Conservation (phyloP, 2,113 vertebrate genomes). For the Fukomys damarensis region DNA sequence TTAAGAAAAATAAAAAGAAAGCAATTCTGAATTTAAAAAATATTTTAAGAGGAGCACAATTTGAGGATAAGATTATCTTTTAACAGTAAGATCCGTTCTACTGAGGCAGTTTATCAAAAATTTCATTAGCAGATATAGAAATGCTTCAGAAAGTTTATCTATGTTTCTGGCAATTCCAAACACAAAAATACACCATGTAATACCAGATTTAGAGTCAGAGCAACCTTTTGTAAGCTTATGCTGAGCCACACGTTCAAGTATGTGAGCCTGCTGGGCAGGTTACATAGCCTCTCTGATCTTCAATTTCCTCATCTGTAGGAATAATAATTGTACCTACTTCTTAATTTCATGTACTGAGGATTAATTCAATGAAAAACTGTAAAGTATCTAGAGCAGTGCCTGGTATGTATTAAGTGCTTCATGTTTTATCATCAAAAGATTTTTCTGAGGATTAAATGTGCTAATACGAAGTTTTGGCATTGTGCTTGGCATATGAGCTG, state of each 20-base stretch:
- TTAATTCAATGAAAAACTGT: constrained; percentile 6
- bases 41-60: constrained; percentile 1
- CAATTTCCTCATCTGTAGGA: background rate
- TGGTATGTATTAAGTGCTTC: background rate
- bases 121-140: constrained; percentile 28
- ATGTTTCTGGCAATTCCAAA: background rate
- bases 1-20: constrained; percentile 37
- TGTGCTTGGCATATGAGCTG: background rate
- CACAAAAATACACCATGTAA: background rate
- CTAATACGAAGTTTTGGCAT: constrained; percentile 43
- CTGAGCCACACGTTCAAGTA: background rate
- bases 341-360: constrained; percentile 5
- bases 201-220: background rate
- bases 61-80: constrained; percentile 28
- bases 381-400: background rate
- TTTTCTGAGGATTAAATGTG: constrained; percentile 20
- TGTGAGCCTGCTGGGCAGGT: background rate
- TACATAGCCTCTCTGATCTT: background rate
- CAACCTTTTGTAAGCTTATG: background rate
- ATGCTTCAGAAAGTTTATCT: background rate
- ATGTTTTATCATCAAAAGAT: constrained; percentile 10
- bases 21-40: constrained; percentile 44
- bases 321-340: background rate
- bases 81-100: background rate
- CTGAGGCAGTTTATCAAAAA: background rate